Conservation (phyloP, 2,888 invertebrate species). For the Melipona beecheii region DNA sequence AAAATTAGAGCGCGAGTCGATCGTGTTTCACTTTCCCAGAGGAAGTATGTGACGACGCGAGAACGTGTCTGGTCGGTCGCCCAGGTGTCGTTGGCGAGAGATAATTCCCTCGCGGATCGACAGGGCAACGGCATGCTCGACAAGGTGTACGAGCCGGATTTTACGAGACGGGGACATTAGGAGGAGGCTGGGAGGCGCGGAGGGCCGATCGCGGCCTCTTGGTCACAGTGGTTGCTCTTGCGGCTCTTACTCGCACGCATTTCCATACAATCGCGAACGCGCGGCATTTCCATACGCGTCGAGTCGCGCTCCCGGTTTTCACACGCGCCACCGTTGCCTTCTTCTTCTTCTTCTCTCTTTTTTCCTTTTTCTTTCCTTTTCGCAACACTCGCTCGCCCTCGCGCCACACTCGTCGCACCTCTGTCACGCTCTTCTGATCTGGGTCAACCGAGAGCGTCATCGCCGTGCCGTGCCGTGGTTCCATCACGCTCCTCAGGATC, state of each 20-base stretch:
- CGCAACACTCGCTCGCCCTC: slow-evolving; percentile 38
- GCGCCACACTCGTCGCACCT: background rate
- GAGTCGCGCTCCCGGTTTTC: slow-evolving; percentile 70
- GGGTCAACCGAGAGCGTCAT: slow-evolving; percentile 43
- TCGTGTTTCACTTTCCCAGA: background rate
- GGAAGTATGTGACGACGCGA: background rate
- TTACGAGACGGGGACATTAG: slow-evolving; percentile 80
- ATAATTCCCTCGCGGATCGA: slow-evolving; percentile 51
- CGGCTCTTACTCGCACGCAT: slow-evolving; percentile 73
- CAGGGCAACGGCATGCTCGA: slow-evolving; percentile 67
- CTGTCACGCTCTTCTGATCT: slow-evolving; percentile 56
- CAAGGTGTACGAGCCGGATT: slow-evolving; percentile 75
- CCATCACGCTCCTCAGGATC: slow-evolving; percentile 1
- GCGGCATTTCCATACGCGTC: slow-evolving; percentile 80
- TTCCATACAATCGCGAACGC: slow-evolving; percentile 82
- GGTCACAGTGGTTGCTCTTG: slow-evolving; percentile 81
- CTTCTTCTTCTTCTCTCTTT: no score
- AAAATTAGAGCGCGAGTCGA: background rate
- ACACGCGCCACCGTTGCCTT: slow-evolving; percentile 78
- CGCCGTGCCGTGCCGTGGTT: slow-evolving; percentile 7
- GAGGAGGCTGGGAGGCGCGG: slow-evolving; percentile 49
- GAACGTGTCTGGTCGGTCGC: background rate
- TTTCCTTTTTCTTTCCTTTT: background rate
- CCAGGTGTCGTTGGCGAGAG: slow-evolving; percentile 27
- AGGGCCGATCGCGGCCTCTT: slow-evolving; percentile 46